Evolutionary conservation across 2,888 invertebrate genomes (phyloP), one percentile per base, ranked within the genome.

Genomic region (Rhorus exstirpatorius): DNA sequence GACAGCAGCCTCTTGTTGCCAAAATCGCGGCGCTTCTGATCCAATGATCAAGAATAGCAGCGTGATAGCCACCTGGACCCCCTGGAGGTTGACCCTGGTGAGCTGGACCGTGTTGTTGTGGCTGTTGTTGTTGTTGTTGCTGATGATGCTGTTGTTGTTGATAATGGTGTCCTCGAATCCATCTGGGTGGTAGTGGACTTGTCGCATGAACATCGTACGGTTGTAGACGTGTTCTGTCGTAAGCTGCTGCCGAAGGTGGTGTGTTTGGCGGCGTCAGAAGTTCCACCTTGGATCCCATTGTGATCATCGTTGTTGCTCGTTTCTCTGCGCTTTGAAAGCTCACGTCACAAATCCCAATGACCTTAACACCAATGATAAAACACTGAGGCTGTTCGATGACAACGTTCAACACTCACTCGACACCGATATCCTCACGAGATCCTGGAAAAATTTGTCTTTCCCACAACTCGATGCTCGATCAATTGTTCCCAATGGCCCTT

Each of bases 1-100:
- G 93, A 86, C 94, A 94, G 80, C 92, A 92, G 8, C 90, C 89
- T n/a, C 92, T 85, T 1, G 88, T 90, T 0, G 92, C 90, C 6
- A 92, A 35, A 1, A 91, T 68, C 0, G 91, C 91, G 0, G 92
- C 91, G 12, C 89, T 90, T 7, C 91, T 86, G 8, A 92, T 63
- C 92, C 92, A 92, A 63, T 90, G 91, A 75, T 91, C 91, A 7
- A 92, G 74, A 55, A 91, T 89, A 0, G 88, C 86, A 0, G 89
- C 87, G 10, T 90, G 91, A 63, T 91, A 90, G 26, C 87, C 87
- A 0, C 85, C 85, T 0, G 89, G 86, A 41, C 44, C 55, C 0
- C 17, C n/a, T 1, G 71, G 21, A 46, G 88, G 89, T 38, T 87
- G 89, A 3, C 74, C 68, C 17, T 79, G 85, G 7, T 61, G 72